Conservation (phyloP, 2,113 vertebrate genomes). For the Corythornis vintsioides region DNA sequence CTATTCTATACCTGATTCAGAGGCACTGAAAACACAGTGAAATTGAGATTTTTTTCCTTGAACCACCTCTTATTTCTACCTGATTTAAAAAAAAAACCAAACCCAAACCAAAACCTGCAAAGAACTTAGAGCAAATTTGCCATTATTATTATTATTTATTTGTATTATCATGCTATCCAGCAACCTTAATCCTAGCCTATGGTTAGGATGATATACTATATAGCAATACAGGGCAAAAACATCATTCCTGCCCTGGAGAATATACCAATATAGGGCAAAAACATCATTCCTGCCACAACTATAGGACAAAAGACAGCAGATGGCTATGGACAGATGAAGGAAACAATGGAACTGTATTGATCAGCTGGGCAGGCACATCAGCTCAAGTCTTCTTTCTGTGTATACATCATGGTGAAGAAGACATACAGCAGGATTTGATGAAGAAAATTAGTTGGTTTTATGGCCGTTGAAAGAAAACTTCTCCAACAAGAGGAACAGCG, state of each 20-base stretch:
- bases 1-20: neutral
- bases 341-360: slow-evolving; percentile 55
- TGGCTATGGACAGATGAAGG: slow-evolving; percentile 44
- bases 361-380: neutral
- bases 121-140: neutral
- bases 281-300: slow-evolving; percentile 32
- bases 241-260: slow-evolving; percentile 18
- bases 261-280: slow-evolving; percentile 30
- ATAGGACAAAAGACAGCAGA: slow-evolving; percentile 60
- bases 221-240: slow-evolving; percentile 30
- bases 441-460: neutral
- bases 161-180: neutral
- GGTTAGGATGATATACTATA: neutral
- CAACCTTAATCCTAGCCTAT: neutral
- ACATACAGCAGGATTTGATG: neutral
- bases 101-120: neutral
- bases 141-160: neutral
- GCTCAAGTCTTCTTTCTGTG: neutral
- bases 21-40: neutral
- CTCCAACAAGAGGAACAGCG: neutral
- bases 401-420: neutral
- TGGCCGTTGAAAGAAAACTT: neutral
- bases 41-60: neutral
- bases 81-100: neutral
- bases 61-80: neutral